phyloP scores from a whole-genome alignment of 2,888 invertebrate genomes.

The Drosophila bunnanda region DNA sequence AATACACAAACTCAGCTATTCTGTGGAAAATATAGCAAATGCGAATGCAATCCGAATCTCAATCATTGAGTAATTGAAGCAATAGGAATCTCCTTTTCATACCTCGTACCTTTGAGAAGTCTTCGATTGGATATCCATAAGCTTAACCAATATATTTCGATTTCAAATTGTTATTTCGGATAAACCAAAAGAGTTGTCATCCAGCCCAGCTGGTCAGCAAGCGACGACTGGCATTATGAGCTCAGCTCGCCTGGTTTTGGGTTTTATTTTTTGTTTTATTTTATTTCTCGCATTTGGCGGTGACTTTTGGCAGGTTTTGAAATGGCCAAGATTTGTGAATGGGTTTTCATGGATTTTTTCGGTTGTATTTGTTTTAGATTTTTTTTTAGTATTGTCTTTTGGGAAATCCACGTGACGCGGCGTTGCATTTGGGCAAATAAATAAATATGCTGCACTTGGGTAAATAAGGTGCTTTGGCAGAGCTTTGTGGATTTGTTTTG shows the following conservation, averaged over 20 bases:
- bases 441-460: conserved; percentile 22
- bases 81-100: not conserved
- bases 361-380: not conserved
- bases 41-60: not conserved
- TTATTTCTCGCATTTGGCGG: conserved; percentile 13
- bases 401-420: conserved; percentile 24
- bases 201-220: not conserved
- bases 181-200: conserved; percentile 13
- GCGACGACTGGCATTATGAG: conserved; percentile 25
- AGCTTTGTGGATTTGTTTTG: conserved; percentile 53
- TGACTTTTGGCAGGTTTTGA: conserved; percentile 22
- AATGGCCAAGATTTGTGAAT: conserved; percentile 29
- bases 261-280: conserved; percentile 7
- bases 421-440: conserved; percentile 26
- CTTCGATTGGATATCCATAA: not conserved
- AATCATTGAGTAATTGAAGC: not conserved
- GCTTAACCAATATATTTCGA: not conserved
- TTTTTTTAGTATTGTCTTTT: conserved; percentile 1
- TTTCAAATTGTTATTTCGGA: not conserved
- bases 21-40: not conserved
- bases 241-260: conserved; percentile 8
- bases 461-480: conserved; percentile 13
- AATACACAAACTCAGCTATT: not conserved
- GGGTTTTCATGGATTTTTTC: conserved; percentile 14
- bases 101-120: not conserved